Conservation (phyloP, 2,888 invertebrate genomes). For the Cryptus viduatorius region DNA sequence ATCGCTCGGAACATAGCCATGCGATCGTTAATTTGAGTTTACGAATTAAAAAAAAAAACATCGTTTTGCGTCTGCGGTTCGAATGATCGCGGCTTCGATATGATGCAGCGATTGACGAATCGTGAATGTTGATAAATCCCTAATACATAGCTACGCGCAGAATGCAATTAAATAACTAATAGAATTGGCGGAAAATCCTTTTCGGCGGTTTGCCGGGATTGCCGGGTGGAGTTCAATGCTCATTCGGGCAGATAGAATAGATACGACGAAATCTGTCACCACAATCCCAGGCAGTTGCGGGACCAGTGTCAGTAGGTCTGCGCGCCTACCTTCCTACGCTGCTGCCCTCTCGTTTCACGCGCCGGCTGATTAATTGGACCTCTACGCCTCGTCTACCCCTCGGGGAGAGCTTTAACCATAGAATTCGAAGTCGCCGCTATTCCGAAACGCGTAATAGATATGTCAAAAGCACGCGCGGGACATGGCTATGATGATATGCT, state of each 20-base stretch:
- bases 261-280: slow-evolving; percentile 82
- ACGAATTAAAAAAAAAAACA: too few species aligned
- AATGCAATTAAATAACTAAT: too few species aligned
- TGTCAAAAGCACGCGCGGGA: slow-evolving; percentile 83
- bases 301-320: slow-evolving; percentile 51
- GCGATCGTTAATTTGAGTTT: too few species aligned
- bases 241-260: slow-evolving; percentile 71
- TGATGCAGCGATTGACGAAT: too few species aligned
- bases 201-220: slow-evolving; percentile 7
- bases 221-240: slow-evolving; percentile 56
- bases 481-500: slow-evolving; percentile 82
- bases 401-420: slow-evolving; percentile 65
- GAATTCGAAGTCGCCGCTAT: slow-evolving; percentile 83
- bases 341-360: slow-evolving; percentile 81
- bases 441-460: slow-evolving; percentile 84
- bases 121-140: too few species aligned
- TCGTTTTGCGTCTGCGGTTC: too few species aligned
- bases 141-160: too few species aligned
- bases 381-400: slow-evolving; percentile 72
- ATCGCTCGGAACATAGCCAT: too few species aligned
- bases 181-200: not conserved
- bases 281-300: slow-evolving; percentile 76
- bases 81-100: too few species aligned
- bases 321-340: slow-evolving; percentile 29
- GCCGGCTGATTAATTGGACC: slow-evolving; percentile 83